Evolutionary conservation across 2,113 vertebrate species (phyloP).

Genomic region (Pholis gunnellus): DNA sequence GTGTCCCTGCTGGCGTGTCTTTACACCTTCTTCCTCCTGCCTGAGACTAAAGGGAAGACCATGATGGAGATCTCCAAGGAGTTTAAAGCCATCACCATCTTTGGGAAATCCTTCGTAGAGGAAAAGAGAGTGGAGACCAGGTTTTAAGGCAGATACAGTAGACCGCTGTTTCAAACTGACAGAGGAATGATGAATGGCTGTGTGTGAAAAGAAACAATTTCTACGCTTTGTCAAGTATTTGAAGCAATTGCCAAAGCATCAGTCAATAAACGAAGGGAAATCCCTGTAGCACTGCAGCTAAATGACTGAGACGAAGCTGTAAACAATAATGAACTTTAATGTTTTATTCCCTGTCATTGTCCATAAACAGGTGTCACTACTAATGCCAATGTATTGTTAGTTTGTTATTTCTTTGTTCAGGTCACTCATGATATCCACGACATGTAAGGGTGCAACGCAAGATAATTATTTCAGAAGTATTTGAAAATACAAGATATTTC

Average conservation of each 20-base stretch:
- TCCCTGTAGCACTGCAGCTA: not conserved
- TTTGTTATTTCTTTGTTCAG: not conserved
- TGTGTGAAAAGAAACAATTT: not conserved
- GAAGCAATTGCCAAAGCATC: not conserved
- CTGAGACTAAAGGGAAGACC: slow-evolving; percentile 85
- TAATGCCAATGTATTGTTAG: not conserved
- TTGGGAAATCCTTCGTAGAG: slow-evolving; percentile 55
- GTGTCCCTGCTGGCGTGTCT: slow-evolving; percentile 68
- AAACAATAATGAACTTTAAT: not conserved
- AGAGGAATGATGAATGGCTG: not conserved
- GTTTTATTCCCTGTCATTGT: not conserved
- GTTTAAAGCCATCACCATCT: slow-evolving; percentile 74
- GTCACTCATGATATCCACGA: not conserved
- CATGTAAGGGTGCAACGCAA: not conserved
- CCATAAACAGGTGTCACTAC: not conserved
- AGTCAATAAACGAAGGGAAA: not conserved
- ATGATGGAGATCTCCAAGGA: slow-evolving; percentile 80
- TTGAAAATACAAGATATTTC: not conserved
- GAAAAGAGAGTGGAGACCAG: slow-evolving; percentile 60
- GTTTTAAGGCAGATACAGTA: slow-evolving; percentile 51
- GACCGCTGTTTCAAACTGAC: not conserved
- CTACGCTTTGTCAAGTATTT: not conserved
- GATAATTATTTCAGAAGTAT: not conserved
- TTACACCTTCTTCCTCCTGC: slow-evolving; percentile 78
- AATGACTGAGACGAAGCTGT: not conserved